Conservation (phyloP, 1,140 invertebrate genomes). For the Solen grandis region DNA sequence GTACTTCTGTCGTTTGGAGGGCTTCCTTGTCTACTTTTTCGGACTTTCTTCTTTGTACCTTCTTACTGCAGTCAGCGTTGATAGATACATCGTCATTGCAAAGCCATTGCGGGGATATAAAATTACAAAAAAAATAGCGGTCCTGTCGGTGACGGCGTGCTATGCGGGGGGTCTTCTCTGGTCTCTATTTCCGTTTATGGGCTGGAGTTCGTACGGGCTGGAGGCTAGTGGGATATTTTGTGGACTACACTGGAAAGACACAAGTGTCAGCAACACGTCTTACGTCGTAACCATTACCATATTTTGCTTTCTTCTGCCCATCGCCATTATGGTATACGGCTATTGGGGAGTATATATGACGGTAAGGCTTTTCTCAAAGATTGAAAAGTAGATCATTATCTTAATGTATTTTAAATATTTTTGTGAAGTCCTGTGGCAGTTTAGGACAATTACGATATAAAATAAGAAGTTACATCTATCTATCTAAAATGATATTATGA, state of each 20-base stretch:
- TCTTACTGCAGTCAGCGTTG: conserved; percentile 66
- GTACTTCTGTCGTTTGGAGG: conserved; percentile 61
- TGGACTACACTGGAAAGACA: conserved; percentile 65
- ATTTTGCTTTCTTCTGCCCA: conserved; percentile 65
- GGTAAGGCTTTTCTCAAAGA: no score
- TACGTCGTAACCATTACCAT: conserved; percentile 67
- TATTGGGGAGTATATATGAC: conserved; percentile 66
- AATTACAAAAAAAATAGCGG: conserved; percentile 65
- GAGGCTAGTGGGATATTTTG: conserved; percentile 68
- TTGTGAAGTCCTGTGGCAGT: no score
- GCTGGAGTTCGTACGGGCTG: conserved; percentile 69
- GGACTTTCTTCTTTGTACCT: conserved; percentile 67
- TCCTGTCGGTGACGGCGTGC: conserved; percentile 33
- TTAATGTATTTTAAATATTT: no score
- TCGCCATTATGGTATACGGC: conserved; percentile 65
- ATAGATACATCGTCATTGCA: conserved; percentile 72
- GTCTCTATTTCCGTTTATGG: conserved; percentile 64
- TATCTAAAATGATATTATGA: no score
- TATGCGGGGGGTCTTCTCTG: conserved; percentile 61
- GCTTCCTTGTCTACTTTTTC: conserved; percentile 68
- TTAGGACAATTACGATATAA: no score
- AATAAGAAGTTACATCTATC: no score
- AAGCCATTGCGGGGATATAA: conserved; percentile 62
- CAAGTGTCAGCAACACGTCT: conserved; percentile 45
- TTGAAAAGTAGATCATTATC: no score